Evolutionary conservation across 2,797 vertebrate genomes (phyloP).

Genomic region (Sebastes flavidus): DNA sequence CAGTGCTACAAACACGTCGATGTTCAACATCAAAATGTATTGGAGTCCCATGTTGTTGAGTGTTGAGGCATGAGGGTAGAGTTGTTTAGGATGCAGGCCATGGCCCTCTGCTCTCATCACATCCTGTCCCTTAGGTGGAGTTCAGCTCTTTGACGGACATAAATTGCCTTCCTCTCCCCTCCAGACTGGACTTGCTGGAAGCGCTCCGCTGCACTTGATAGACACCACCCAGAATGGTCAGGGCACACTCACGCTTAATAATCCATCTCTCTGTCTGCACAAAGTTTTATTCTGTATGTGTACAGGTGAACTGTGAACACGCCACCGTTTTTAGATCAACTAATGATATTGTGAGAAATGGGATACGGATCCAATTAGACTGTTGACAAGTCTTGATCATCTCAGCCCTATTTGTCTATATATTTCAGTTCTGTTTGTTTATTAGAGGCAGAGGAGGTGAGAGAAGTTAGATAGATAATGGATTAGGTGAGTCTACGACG

Average conservation of each 20-base stretch:
- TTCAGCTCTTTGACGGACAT: constrained; percentile 77
- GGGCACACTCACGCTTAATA: constrained; percentile 71
- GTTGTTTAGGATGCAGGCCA: constrained; percentile 69
- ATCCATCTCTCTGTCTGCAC: constrained; percentile 49
- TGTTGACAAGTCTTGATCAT: constrained; percentile 22
- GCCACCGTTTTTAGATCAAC: constrained; percentile 18
- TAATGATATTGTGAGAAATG: constrained; percentile 25
- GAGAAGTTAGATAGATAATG: constrained; percentile 32
- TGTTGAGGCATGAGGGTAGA: constrained; percentile 10
- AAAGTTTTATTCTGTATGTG: constrained; percentile 33
- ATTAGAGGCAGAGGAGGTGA: constrained; percentile 17
- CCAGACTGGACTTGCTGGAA: constrained; percentile 77
- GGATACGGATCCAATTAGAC: constrained; percentile 12
- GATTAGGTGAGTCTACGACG: constrained; percentile 20
- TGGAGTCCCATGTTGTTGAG: neutral
- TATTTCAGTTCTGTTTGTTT: constrained; percentile 32
- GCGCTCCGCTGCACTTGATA: constrained; percentile 81
- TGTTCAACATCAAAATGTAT: neutral
- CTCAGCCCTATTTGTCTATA: constrained; percentile 12
- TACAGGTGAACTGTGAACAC: constrained; percentile 22
- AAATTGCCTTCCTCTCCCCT: constrained; percentile 80
- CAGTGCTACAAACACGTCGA: neutral
- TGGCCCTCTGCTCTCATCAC: constrained; percentile 54
- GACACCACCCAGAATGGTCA: constrained; percentile 74
- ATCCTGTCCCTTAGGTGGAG: constrained; percentile 72